phyloP scores from a whole-genome alignment of 2,888 invertebrate genomes.

The Drosophila nr. medialis region DNA sequence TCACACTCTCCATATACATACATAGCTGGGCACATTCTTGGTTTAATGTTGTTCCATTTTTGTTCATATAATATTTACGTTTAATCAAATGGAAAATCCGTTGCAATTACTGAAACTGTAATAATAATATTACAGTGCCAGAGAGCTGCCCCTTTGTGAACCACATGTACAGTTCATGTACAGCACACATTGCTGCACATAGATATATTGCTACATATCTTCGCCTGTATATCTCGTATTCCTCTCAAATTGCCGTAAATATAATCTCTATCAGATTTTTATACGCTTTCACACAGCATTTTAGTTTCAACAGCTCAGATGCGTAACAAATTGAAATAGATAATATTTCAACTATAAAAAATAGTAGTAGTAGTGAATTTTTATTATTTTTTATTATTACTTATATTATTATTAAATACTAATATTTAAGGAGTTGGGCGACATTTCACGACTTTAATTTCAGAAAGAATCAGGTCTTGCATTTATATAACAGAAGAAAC shows the following conservation, averaged over 20 bases:
- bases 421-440: background rate
- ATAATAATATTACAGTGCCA: constrained; percentile 51
- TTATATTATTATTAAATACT: background rate
- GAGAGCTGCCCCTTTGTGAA: constrained; percentile 28
- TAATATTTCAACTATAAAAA: background rate
- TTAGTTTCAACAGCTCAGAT: background rate
- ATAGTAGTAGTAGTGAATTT: background rate
- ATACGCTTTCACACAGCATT: constrained; percentile 4
- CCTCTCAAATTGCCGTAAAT: constrained; percentile 31
- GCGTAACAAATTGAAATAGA: too few relatives aligned
- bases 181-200: constrained; percentile 1
- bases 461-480: background rate
- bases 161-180: too few relatives aligned
- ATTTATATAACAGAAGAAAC: background rate
- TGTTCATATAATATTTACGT: constrained; percentile 76
- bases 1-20: background rate
- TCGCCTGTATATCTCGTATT: constrained; percentile 10
- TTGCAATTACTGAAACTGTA: constrained; percentile 70
- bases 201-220: constrained; percentile 7
- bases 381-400: background rate
- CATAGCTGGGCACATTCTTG: constrained; percentile 5
- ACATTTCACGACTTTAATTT: background rate
- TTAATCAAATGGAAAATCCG: constrained; percentile 83
- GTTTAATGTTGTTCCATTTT: constrained; percentile 8
- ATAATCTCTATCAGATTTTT: constrained; percentile 41